A percentile compares a stretch with the other conserved stretches of the same genome.
Conservation (phyloP, 2,888 invertebrate genomes). For the Eueremaeus valkanovi region DNA sequence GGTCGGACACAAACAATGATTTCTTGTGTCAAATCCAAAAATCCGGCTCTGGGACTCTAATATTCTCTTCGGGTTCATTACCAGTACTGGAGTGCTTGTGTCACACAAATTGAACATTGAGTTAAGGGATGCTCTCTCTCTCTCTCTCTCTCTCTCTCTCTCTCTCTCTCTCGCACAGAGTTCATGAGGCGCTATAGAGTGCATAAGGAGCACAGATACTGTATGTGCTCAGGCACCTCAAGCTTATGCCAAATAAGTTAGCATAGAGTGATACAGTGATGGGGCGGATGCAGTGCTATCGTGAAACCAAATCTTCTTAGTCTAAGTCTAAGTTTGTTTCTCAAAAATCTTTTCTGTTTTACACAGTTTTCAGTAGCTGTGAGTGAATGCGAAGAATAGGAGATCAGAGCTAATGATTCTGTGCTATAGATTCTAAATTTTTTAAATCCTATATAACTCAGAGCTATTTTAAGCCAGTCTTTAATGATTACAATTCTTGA, state of each 20-base stretch:
- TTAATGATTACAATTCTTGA: background rate
- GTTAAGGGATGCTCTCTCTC: conserved; percentile 12
- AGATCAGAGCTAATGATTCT: background rate
- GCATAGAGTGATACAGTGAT: background rate
- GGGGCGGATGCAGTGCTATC: conserved; percentile 24
- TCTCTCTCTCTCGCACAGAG: too few relatives aligned
- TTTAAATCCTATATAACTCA: conserved; percentile 15
- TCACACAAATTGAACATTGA: conserved; percentile 4
- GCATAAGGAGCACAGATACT: background rate
- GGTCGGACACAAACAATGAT: conserved; percentile 9
- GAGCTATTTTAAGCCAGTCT: background rate
- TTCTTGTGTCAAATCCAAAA: background rate
- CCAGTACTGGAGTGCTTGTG: background rate
- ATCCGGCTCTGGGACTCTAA: background rate
- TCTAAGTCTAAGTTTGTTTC: background rate
- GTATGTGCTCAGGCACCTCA: too few relatives aligned
- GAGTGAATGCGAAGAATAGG: background rate
- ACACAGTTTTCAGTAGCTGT: conserved; percentile 4
- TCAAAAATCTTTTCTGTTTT: background rate
- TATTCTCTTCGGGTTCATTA: background rate
- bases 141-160: too few relatives aligned
- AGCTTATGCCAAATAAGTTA: conserved; percentile 24
- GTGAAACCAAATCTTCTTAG: conserved; percentile 26
- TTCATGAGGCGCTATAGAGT: too few relatives aligned
- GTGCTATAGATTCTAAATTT: conserved; percentile 1